phyloP scores from a whole-genome alignment of 2,113 vertebrate genomes.

The Heterotilapia buettikoferi region DNA sequence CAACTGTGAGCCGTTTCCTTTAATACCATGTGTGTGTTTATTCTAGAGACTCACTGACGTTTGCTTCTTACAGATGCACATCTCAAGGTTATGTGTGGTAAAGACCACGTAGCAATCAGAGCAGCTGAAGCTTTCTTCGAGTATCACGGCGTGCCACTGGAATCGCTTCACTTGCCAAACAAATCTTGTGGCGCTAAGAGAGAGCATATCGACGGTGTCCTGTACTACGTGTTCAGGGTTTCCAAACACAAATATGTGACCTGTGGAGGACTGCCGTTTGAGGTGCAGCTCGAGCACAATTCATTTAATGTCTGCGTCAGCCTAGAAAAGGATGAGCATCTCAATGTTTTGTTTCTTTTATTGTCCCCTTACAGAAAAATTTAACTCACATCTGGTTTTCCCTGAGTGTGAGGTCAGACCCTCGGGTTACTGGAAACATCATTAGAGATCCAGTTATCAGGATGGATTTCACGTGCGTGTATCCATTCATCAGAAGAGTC shows the following conservation, averaged over 20 bases:
- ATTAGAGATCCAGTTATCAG: conserved; percentile 60
- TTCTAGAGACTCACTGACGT: background rate
- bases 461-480: conserved; percentile 65
- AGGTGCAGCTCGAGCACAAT: conserved; percentile 27
- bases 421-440: conserved; percentile 49
- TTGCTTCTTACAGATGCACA: conserved; percentile 41
- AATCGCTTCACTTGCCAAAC: conserved; percentile 62
- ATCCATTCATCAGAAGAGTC: conserved; percentile 58
- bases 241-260: conserved; percentile 46
- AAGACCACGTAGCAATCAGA: conserved; percentile 52
- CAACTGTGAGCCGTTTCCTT: background rate
- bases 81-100: conserved; percentile 55
- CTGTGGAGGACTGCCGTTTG: conserved; percentile 59
- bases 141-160: conserved; percentile 56
- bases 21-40: background rate
- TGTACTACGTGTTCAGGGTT: conserved; percentile 51
- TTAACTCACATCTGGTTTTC: conserved; percentile 61
- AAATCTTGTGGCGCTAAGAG: conserved; percentile 47
- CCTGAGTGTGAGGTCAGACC: conserved; percentile 56
- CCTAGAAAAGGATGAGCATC: background rate
- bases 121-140: conserved; percentile 62
- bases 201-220: conserved; percentile 17
- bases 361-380: conserved; percentile 55
- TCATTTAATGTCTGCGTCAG: background rate
- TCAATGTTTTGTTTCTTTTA: background rate